Evolutionary conservation across 2,888 invertebrate genomes (phyloP).

Genomic region (Catonia carolina): DNA sequence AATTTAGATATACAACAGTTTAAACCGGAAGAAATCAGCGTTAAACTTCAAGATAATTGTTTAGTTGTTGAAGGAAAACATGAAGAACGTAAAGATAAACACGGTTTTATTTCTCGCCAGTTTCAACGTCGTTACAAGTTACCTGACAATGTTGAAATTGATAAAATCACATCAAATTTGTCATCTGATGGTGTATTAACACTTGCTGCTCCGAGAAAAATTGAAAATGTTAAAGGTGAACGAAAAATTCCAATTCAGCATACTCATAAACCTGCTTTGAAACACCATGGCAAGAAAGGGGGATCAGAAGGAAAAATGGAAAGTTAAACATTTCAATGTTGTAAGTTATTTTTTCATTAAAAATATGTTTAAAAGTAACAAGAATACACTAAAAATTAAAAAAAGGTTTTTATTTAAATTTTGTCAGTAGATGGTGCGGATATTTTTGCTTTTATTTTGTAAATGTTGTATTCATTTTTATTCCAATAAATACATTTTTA

Average conservation of each 20-base stretch:
- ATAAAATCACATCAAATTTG: slow-evolving; percentile 40
- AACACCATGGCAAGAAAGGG: slow-evolving; percentile 18
- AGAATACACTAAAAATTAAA: no score
- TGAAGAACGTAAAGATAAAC: no score
- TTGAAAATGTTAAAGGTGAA: slow-evolving; percentile 16
- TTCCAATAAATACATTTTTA: no score
- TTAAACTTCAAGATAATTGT: slow-evolving; percentile 42
- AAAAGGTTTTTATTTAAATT: no score
- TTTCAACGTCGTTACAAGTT: slow-evolving; percentile 43
- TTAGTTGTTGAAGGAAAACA: slow-evolving; percentile 43
- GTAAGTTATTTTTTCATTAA: no score
- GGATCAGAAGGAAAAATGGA: slow-evolving; percentile 8
- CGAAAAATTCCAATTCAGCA: slow-evolving; percentile 31
- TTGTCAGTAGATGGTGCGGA: no score
- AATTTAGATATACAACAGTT: slow-evolving; percentile 43
- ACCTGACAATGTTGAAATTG: slow-evolving; percentile 41
- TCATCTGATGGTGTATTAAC: slow-evolving; percentile 42
- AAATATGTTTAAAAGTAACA: no score
- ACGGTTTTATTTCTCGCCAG: slow-evolving; percentile 43
- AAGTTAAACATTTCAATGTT: no score
- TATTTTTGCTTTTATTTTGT: no score
- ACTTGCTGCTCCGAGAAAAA: slow-evolving; percentile 24
- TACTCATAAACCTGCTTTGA: slow-evolving; percentile 33
- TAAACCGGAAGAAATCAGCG: slow-evolving; percentile 43
- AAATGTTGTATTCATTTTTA: no score